phyloP scores from a whole-genome alignment of 2,888 invertebrate genomes.

The Napeogenes sylphis region DNA sequence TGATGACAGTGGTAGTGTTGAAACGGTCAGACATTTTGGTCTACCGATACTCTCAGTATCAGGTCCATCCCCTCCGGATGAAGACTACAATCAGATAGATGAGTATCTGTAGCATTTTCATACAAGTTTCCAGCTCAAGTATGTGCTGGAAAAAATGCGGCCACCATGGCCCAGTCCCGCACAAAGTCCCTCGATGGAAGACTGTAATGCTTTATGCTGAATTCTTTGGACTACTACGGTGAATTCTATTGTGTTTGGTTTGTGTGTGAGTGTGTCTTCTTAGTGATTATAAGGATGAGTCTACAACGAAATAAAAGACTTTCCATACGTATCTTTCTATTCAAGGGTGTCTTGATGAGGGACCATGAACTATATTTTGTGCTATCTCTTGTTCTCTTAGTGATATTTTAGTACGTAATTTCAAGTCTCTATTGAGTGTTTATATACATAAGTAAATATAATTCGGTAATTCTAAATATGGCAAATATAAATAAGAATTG shows the following conservation, averaged over 20 bases:
- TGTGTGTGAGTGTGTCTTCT: conserved; percentile 24
- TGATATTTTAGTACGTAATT: conserved; percentile 48
- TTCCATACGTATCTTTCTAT: conserved; percentile 39
- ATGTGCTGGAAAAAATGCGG: conserved; percentile 70
- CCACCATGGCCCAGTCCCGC: conserved; percentile 66
- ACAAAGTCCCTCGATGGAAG: conserved; percentile 59
- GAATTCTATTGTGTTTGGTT: conserved; percentile 37
- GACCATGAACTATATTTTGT: conserved; percentile 63
- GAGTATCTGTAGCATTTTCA: conserved; percentile 80
- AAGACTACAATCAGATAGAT: conserved; percentile 80
- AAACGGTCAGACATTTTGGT: conserved; percentile 81
- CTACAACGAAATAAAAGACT: conserved; percentile 57
- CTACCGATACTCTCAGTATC: conserved; percentile 87
- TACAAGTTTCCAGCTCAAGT: conserved; percentile 72
- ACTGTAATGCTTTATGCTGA: conserved; percentile 35
- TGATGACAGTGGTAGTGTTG: conserved; percentile 69
- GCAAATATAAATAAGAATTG: conserved; percentile 54
- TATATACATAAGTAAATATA: conserved; percentile 33
- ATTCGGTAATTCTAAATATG: conserved; percentile 42
- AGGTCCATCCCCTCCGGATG: conserved; percentile 87
- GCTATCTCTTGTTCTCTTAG: conserved; percentile 47
- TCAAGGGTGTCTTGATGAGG: conserved; percentile 62
- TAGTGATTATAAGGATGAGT: conserved; percentile 35
- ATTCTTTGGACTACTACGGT: conserved; percentile 36
- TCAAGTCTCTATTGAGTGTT: conserved; percentile 53